These are phyloP conservation scores for Chrysochloris asiatica DNA, from an alignment of 2,113 vertebrate species.

Conservation along the genomic window DNA sequence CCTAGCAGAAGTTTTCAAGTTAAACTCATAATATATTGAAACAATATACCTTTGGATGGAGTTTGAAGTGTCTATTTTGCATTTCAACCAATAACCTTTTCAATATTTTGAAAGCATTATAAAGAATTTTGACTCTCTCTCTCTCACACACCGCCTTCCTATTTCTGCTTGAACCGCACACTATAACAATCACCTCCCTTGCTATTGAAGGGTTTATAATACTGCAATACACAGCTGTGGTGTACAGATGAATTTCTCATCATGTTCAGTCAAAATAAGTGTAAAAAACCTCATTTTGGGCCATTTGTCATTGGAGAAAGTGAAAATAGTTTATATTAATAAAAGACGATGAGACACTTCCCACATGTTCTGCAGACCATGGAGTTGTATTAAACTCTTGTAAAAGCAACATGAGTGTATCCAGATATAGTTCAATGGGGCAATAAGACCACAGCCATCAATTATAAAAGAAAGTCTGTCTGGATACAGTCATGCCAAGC, in stretches of 20 bases:
- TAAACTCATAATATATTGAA: background rate
- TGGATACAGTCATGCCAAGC: slow-evolving; percentile 79
- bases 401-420: slow-evolving; percentile 61
- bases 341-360: slow-evolving; percentile 68
- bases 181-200: slow-evolving; percentile 27
- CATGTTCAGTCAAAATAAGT: slow-evolving; percentile 59
- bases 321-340: slow-evolving; percentile 78
- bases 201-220: slow-evolving; percentile 39
- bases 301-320: slow-evolving; percentile 80
- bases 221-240: slow-evolving; percentile 65
- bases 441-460: slow-evolving; percentile 64
- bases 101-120: too few species aligned
- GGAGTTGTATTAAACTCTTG: slow-evolving; percentile 32
- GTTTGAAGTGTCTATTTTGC: background rate
- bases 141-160: background rate
- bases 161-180: slow-evolving; percentile 35
- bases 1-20: background rate
- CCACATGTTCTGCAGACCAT: slow-evolving; percentile 32
- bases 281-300: slow-evolving; percentile 76
- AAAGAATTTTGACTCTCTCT: too few species aligned
- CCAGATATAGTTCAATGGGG: slow-evolving; percentile 68
- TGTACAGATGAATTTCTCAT: slow-evolving; percentile 71
- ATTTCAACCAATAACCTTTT: background rate
- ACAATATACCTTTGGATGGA: background rate
- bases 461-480: slow-evolving; percentile 72